Base-by-base conservation (phyloP, 2,888 invertebrate species). In the Nymphalis urticae region DNA sequence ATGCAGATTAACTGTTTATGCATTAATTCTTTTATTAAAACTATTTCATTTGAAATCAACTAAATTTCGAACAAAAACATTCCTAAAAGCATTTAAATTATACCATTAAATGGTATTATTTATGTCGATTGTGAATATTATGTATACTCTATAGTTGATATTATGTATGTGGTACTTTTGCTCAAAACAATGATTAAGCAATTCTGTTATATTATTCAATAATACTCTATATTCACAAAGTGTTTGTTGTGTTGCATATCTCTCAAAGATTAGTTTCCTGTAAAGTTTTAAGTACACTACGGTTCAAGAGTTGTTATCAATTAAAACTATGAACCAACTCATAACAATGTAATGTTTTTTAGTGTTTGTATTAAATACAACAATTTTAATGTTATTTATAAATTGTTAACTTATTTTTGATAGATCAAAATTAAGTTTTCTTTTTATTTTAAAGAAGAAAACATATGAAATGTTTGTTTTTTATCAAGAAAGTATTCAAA, bases 1-100 rank as follows among this genome's bases (percentile, higher is more conserved):
- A 71, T 76, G 71, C 63, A 72, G 63, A 72, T 73, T 72, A 64
- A 67, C 67, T 70, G 47, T 74, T 65, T 64, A 50, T 48, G 73
- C 68, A 5, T 24, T 36, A 51, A 60, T 21, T 21, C 17, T 10
- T 32, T 50, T 42, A 51, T 65, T 42, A 10, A 27, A 36, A 19
- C 27, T 54, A 51, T 50, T 64, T 8, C n/a, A 48, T 42, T 62
- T 53, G 19, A 36, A 65, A 48, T 54, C 10, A 50, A 58, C 32
- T 17, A 56, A 36, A 19, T 10, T 58, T 36, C 19, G 7, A 5
- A 54, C 8, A n/a, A 10, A 42, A 13, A 42, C 36, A 58, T 58
- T 58, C 36, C 58, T 36, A 42, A 19, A n/a, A 32, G 24, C 17
- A 24, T 24, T 54, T 24, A 27, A 24, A 24, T 24, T 24, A 27